These are phyloP conservation scores for Hyperoplus lanceolatus DNA, from an alignment of 2,797 vertebrate genomes.

Conservation along the genomic window DNA sequence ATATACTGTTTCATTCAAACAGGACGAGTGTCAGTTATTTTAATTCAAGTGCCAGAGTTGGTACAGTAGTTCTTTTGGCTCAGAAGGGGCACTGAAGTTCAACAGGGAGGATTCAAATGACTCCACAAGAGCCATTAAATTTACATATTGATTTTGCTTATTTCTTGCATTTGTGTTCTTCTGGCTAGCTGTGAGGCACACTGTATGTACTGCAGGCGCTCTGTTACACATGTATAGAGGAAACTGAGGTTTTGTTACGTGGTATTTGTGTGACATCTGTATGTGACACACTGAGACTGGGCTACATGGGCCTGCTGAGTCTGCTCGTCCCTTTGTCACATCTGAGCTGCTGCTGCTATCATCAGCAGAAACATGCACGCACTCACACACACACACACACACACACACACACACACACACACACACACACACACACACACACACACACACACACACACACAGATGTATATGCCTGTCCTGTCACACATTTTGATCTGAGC, in stretches of 20 bases:
- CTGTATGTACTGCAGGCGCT: not conserved
- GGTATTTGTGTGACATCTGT: conserved; percentile 28
- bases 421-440: conserved; percentile 25
- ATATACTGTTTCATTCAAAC: not conserved
- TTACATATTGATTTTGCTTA: not conserved
- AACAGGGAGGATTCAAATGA: not conserved
- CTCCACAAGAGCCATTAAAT: no score
- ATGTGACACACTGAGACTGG: conserved; percentile 26
- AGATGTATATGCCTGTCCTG: conserved; percentile 5
- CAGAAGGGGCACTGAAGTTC: not conserved
- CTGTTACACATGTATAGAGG: conserved; percentile 14
- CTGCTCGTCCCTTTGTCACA: conserved; percentile 89
- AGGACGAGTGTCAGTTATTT: not conserved
- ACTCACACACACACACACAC: conserved; percentile 18
- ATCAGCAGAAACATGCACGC: conserved; percentile 82
- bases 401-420: conserved; percentile 21
- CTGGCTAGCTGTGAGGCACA: conserved; percentile 1
- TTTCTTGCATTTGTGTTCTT: conserved; percentile 3
- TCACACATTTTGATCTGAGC: conserved; percentile 26
- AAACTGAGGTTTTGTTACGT: conserved; percentile 18
- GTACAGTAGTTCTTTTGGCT: not conserved
- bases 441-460: conserved; percentile 15
- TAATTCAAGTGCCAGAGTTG: not conserved
- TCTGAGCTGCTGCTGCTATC: conserved; percentile 79
- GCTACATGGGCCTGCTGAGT: conserved; percentile 85